These are phyloP conservation scores for Probosciger aterrimus DNA, from an alignment of 2,113 vertebrate species.

Conservation along the genomic window DNA sequence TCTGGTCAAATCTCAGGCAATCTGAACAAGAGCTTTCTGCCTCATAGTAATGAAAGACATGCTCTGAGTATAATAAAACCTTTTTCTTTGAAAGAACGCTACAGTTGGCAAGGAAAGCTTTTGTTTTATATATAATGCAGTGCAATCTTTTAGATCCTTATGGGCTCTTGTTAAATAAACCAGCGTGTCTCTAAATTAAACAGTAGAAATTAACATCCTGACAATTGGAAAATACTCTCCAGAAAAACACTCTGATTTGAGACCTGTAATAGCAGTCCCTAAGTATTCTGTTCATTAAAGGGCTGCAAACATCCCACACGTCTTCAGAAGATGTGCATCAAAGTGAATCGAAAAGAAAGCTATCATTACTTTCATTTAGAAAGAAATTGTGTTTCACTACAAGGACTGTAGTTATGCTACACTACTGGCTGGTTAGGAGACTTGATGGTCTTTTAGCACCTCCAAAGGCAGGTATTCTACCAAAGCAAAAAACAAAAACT, in stretches of 20 bases:
- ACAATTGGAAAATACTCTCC: conserved; percentile 42
- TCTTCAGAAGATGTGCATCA: conserved; percentile 51
- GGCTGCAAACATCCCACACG: background rate
- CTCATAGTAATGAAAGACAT: conserved; percentile 71
- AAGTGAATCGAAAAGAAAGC: conserved; percentile 43
- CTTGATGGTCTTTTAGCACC: conserved; percentile 73
- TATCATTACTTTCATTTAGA: conserved; percentile 51
- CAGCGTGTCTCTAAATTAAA: conserved; percentile 66
- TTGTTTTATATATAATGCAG: conserved; percentile 54
- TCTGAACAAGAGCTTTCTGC: conserved; percentile 73
- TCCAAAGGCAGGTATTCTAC: conserved; percentile 67
- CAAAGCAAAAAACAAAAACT: conserved; percentile 32
- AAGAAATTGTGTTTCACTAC: conserved; percentile 59
- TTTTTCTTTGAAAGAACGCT: conserved; percentile 54
- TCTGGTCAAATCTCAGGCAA: conserved; percentile 75
- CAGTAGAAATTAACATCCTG: conserved; percentile 64
- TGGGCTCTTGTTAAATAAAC: conserved; percentile 66
- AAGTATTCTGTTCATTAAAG: background rate
- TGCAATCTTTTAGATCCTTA: conserved; percentile 68
- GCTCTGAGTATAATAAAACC: conserved; percentile 71
- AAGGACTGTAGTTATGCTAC: conserved; percentile 68
- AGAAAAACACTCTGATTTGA: conserved; percentile 15
- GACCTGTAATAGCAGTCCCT: conserved; percentile 7
- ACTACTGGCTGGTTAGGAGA: conserved; percentile 65
- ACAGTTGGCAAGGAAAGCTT: conserved; percentile 68